A percentile compares a stretch with the other conserved stretches of the same genome.
Conservation (phyloP, 2,888 invertebrate genomes). For the Tiliacea citrago region DNA sequence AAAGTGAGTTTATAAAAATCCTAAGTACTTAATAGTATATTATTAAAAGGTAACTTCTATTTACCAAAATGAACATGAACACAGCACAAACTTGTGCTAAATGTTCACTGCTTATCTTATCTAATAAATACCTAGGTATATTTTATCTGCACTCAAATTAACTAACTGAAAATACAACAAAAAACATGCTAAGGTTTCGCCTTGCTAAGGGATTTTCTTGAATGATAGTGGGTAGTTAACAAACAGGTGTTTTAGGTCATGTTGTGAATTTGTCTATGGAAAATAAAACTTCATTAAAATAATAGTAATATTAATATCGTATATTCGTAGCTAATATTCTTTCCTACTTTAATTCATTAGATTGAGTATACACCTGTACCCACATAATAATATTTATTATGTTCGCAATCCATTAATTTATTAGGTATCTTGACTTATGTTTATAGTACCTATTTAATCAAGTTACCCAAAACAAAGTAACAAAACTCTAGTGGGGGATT, state of each 20-base stretch:
- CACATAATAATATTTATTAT: neutral
- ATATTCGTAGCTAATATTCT: constrained; percentile 43
- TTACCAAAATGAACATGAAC: neutral
- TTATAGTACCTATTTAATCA: neutral
- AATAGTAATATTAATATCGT: constrained; percentile 52
- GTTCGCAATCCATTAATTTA: constrained; percentile 1
- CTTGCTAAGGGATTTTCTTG: neutral
- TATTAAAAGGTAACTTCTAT: neutral
- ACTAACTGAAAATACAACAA: neutral
- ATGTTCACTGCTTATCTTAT: neutral
- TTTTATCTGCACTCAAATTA: neutral
- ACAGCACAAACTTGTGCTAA: neutral
- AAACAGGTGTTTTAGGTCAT: neutral
- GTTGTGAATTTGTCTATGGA: neutral
- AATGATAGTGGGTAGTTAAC: neutral
- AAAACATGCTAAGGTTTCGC: neutral
- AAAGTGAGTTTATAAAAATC: neutral
- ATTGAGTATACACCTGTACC: constrained; percentile 43
- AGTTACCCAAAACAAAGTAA: constrained; percentile 4
- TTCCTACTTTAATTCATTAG: constrained; percentile 21
- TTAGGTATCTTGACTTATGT: neutral
- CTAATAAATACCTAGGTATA: neutral
- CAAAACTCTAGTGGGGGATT: neutral
- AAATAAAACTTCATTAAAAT: constrained; percentile 50
- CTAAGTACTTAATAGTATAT: neutral